phyloP scores from a whole-genome alignment of 23 tunicate genomes.

The Diplosoma virens region DNA sequence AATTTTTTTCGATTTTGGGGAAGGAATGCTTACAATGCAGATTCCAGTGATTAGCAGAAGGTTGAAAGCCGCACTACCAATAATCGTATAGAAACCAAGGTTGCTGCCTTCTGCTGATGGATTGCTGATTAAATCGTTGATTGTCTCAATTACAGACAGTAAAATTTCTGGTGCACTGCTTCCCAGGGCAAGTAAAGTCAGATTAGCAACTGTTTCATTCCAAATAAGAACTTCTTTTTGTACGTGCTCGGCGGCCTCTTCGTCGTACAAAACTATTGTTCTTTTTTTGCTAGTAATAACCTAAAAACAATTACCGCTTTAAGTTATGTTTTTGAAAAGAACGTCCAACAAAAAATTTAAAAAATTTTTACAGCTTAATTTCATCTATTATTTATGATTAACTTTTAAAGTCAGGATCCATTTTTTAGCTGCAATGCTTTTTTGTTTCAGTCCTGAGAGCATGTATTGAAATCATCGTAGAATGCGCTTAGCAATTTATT shows the following conservation, averaged over 20 bases:
- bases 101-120: background rate
- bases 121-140: conserved; percentile 33
- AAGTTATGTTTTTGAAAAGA: no score
- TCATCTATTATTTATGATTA: no score
- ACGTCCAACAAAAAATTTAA: no score
- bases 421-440: no score
- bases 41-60: conserved; percentile 57
- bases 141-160: conserved; percentile 45
- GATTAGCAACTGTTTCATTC: conserved; percentile 75
- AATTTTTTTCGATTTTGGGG: conserved; percentile 42
- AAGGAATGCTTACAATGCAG: conserved; percentile 62
- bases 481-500: no score
- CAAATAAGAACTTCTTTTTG: conserved; percentile 53
- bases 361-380: no score
- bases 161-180: conserved; percentile 74
- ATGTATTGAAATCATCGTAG: no score
- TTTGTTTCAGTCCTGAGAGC: no score
- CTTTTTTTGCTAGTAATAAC: conserved; percentile 62
- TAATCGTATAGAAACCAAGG: conserved; percentile 62
- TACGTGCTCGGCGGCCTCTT: conserved; percentile 19
- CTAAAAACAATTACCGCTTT: conserved; percentile 16
- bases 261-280: conserved; percentile 49
- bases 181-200: conserved; percentile 67
- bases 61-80: conserved; percentile 74
- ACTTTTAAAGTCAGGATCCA: no score